These are phyloP conservation scores for Phyllotreta cruciferae DNA, from an alignment of 2,888 invertebrate genomes.

Conservation along the genomic window DNA sequence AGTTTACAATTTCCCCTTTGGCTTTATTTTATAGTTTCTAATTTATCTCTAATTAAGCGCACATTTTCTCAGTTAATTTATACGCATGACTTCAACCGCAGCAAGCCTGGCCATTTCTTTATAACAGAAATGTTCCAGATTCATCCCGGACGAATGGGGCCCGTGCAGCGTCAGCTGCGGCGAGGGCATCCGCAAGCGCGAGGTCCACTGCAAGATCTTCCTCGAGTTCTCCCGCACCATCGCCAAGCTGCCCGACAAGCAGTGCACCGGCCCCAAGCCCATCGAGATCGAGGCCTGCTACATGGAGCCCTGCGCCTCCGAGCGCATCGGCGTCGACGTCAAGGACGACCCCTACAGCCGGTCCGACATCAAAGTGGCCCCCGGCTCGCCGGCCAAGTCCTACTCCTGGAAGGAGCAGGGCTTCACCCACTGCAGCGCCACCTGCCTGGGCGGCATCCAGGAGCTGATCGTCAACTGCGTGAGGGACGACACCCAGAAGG, in stretches of 20 bases:
- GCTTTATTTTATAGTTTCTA: conserved; percentile 25
- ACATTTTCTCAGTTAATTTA: conserved; percentile 4
- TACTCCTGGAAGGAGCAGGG: conserved; percentile 91
- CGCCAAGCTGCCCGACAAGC: conserved; percentile 84
- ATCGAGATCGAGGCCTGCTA: conserved; percentile 81
- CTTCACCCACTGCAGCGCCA: conserved; percentile 92
- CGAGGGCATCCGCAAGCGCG: conserved; percentile 83
- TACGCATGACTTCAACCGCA: not conserved
- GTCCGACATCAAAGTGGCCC: conserved; percentile 46
- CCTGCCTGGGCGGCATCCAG: conserved; percentile 77
- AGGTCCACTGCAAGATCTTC: conserved; percentile 94
- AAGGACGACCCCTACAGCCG: conserved; percentile 60
- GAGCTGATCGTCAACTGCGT: conserved; percentile 90
- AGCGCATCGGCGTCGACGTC: conserved; percentile 60
- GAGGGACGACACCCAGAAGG: conserved; percentile 83
- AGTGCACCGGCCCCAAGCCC: conserved; percentile 88
- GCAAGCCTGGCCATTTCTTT: no score
- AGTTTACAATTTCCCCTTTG: conserved; percentile 15
- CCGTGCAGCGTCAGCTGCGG: conserved; percentile 88
- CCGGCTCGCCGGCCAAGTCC: conserved; percentile 71
- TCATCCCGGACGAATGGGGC: conserved; percentile 92
- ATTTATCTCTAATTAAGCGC: conserved; percentile 7
- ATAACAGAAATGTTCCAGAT: no score
- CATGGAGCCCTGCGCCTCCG: conserved; percentile 75
- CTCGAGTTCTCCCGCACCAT: conserved; percentile 90